Conservation (phyloP, 1,140 invertebrate species). For the Rhyacophila brunnea region DNA sequence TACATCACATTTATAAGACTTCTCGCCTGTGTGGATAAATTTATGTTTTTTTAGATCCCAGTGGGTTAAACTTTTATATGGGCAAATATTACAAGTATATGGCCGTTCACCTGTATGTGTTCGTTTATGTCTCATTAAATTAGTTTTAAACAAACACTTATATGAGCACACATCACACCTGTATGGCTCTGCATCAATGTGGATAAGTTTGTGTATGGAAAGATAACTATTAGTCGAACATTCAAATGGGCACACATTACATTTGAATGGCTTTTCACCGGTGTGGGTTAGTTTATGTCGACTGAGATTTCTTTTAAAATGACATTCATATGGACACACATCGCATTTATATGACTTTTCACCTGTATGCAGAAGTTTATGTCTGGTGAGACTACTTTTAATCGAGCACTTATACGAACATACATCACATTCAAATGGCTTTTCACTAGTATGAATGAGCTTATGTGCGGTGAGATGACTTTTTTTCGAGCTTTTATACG, state of each 20-base stretch:
- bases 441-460: not conserved
- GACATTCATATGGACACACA: too few species aligned
- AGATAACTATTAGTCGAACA: not conserved
- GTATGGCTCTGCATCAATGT: not conserved
- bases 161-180: not conserved
- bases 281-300: too few species aligned
- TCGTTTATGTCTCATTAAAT: not conserved
- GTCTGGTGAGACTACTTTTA: too few species aligned
- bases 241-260: not conserved
- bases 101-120: not conserved
- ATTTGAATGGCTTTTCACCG: too few species aligned
- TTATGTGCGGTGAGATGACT: not conserved
- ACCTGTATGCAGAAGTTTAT: too few species aligned
- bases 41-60: not conserved
- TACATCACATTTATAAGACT: not conserved
- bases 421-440: not conserved
- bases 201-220: not conserved
- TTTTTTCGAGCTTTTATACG: not conserved
- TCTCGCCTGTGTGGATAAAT: not conserved
- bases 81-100: not conserved
- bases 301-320: too few species aligned
- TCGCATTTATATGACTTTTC: too few species aligned
- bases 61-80: not conserved
- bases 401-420: too few species aligned
- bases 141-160: not conserved